Evolutionary conservation across 1,140 invertebrate genomes (phyloP), one percentile per base, ranked within the genome.

Genomic region (Megalonaias nervosa): DNA sequence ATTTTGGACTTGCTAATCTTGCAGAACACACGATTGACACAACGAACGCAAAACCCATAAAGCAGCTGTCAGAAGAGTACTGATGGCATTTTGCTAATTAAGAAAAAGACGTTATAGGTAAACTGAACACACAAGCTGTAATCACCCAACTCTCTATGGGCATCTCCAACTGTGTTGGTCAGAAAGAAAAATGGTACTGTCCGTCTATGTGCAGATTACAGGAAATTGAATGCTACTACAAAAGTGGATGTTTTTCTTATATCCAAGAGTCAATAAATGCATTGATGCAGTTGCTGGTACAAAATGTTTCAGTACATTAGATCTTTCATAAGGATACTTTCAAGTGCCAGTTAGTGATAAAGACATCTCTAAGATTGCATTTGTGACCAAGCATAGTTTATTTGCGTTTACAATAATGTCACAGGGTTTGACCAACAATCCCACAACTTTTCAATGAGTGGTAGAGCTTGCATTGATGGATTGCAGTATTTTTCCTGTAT

Each of bases 181-280:
- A 93, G 93, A 65, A 94, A 94, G 73, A 92, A 92, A 59, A 82
- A 92, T 86, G 87, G 91, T 71, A 67, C 85, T 65, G 59, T 85
- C 26, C 81, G 90, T 73, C 76, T 92, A 77, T 91, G 88, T 77
- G 76, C 92, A 1, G 91, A 93, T 82, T 93, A 87, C 80, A 62
- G 91, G 57, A 62, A 71, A 58, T 59, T 93, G 80, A 14, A 12
- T 74, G 83, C 26, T 26, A 2, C 78, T 0, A 92, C 89, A 62
- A 72, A 62, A 72, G n/a, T 12, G 12, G 72, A 67, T 55, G 72
- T 31, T 31, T 74, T 66, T 59, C 72, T 61, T 26, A 5, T 74
- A 26, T 5, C 62, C 72, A 19, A 66, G 38, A 57, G 57, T 67
- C 26, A 21, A 67, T 17, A 61, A 74, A 55, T 74, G 11, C 31